phyloP scores from a whole-genome alignment of 2,113 vertebrate genomes.

The Oryzias woworae region DNA sequence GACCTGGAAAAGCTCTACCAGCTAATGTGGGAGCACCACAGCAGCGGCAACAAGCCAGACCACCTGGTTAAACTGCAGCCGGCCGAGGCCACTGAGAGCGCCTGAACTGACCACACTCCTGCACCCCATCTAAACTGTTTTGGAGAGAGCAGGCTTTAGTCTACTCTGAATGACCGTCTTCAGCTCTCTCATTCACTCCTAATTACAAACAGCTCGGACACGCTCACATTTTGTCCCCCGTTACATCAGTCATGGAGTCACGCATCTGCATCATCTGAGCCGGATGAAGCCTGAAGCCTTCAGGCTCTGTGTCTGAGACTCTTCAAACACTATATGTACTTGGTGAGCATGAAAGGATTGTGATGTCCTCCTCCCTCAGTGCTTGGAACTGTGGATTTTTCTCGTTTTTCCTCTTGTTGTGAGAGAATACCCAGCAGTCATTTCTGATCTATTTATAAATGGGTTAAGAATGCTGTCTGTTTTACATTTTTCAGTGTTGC shows the following conservation, averaged over 20 bases:
- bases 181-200: slow-evolving; percentile 44
- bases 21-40: slow-evolving; percentile 96
- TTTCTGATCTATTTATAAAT: slow-evolving; percentile 65
- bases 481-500: slow-evolving; percentile 56
- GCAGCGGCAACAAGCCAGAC: slow-evolving; percentile 90
- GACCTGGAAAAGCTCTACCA: slow-evolving; percentile 95
- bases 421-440: slow-evolving; percentile 43
- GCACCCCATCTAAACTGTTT: neutral
- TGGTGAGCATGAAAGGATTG: slow-evolving; percentile 55
- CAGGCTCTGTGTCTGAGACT: slow-evolving; percentile 62
- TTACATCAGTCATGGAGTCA: slow-evolving; percentile 22
- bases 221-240: slow-evolving; percentile 28
- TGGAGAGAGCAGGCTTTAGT: slow-evolving; percentile 19
- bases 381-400: slow-evolving; percentile 49
- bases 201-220: slow-evolving; percentile 63
- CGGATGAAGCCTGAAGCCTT: slow-evolving; percentile 51
- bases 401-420: slow-evolving; percentile 44
- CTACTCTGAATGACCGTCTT: slow-evolving; percentile 18
- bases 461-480: slow-evolving; percentile 58
- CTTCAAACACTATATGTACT: slow-evolving; percentile 38
- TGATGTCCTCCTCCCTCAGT: slow-evolving; percentile 39
- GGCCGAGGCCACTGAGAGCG: slow-evolving; percentile 86
- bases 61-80: slow-evolving; percentile 85
- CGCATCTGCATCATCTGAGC: slow-evolving; percentile 48
- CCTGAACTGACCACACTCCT: slow-evolving; percentile 71